Conservation (phyloP, 2,113 vertebrate genomes). For the Pantherophis guttatus region DNA sequence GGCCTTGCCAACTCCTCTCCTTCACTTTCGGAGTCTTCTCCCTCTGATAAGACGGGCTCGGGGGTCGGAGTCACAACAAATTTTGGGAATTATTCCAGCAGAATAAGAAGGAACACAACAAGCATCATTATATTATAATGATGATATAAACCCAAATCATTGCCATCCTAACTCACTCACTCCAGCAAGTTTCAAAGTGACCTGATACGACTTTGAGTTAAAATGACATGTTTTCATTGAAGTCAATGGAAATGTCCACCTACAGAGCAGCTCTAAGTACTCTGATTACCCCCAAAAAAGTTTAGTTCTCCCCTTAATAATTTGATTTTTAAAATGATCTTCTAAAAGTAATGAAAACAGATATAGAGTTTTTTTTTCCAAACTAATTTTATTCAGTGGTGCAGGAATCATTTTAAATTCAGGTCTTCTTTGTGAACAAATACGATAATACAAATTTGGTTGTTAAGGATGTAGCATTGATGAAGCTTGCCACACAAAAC, state of each 20-base stretch:
- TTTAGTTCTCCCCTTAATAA: background rate
- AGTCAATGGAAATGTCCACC: background rate
- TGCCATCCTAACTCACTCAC: background rate
- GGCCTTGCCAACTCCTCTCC: too few species aligned
- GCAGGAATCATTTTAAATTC: background rate
- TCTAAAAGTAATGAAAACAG: background rate
- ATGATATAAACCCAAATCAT: background rate
- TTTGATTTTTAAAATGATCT: background rate
- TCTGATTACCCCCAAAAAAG: background rate
- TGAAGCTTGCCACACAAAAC: background rate
- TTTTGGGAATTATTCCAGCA: background rate
- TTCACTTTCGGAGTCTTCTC: too few species aligned
- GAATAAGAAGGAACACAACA: background rate
- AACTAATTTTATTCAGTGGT: background rate
- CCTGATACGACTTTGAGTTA: background rate
- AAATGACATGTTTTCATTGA: background rate
- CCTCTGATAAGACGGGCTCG: too few species aligned
- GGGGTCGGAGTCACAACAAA: too few species aligned
- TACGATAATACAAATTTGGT: background rate
- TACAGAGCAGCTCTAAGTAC: background rate
- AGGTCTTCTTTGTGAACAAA: background rate
- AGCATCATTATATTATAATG: too few species aligned
- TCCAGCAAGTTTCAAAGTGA: background rate
- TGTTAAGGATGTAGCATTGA: background rate
- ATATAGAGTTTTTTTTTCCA: background rate